Conservation (phyloP, 1,140 invertebrate species). For the Pseudomyrmex gracilis region DNA sequence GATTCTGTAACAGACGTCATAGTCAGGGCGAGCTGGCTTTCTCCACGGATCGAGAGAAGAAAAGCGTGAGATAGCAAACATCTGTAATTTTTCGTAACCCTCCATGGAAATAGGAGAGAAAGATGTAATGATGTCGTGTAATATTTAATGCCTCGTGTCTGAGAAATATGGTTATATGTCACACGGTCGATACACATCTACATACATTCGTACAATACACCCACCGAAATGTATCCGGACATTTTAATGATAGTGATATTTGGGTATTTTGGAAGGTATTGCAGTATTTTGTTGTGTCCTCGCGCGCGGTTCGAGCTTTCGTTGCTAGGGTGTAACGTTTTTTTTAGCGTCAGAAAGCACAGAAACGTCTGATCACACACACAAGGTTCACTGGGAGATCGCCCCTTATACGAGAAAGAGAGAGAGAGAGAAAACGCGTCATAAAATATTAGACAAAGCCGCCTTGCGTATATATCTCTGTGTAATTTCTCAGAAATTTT, state of each 20-base stretch:
- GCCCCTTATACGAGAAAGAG: no score
- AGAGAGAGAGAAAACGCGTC: not conserved
- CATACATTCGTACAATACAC: not conserved
- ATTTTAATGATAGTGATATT: not conserved
- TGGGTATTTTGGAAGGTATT: not conserved
- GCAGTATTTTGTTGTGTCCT: not conserved
- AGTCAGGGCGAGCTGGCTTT: not conserved
- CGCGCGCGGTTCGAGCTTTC: not conserved
- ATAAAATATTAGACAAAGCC: constrained; percentile 2
- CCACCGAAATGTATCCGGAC: not conserved
- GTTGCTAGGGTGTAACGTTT: not conserved
- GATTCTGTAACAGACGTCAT: constrained; percentile 88
- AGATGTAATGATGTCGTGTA: not conserved
- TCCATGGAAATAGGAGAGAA: not conserved
- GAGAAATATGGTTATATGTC: not conserved
- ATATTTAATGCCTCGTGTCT: not conserved
- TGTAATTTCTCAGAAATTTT: not conserved
- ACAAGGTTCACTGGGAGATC: not conserved
- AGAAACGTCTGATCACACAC: constrained; percentile 18
- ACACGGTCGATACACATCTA: no score
- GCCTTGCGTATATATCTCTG: not conserved
- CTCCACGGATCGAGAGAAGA: no score
- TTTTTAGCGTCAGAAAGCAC: not conserved
- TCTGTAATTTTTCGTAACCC: not conserved
- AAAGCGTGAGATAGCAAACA: not conserved